phyloP scores from a whole-genome alignment of 2,797 vertebrate genomes.

The Syngnathus rostellatus region DNA sequence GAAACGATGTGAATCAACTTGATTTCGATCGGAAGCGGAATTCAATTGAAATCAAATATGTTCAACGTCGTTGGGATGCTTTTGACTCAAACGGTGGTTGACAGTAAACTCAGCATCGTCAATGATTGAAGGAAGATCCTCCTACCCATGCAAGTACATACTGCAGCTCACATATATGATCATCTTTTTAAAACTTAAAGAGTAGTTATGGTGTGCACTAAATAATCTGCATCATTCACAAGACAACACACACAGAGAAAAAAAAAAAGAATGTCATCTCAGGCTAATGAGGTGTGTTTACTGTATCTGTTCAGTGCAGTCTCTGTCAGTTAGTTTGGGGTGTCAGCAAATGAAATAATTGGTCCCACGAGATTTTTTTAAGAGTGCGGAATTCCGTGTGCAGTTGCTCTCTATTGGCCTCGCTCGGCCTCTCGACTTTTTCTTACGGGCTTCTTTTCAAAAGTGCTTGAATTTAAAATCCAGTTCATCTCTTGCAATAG shows the following conservation, averaged over 20 bases:
- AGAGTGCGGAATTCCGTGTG: slow-evolving; percentile 27
- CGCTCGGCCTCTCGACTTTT: slow-evolving; percentile 25
- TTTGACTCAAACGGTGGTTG: too few species aligned
- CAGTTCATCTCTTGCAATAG: background rate
- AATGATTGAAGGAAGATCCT: background rate
- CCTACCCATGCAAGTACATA: too few species aligned
- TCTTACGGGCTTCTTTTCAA: background rate
- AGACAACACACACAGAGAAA: slow-evolving; percentile 2
- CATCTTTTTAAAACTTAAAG: background rate
- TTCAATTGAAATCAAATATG: too few species aligned
- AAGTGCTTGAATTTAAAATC: background rate
- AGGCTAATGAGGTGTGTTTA: slow-evolving; percentile 40
- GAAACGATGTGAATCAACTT: too few species aligned
- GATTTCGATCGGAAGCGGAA: too few species aligned
- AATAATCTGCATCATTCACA: slow-evolving; percentile 12
- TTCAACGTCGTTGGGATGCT: too few species aligned
- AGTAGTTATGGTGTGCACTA: background rate
- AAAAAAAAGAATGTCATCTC: slow-evolving; percentile 6
- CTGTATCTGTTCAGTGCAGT: slow-evolving; percentile 4
- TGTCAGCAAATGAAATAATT: slow-evolving; percentile 59
- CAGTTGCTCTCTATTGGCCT: slow-evolving; percentile 23
- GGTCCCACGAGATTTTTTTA: slow-evolving; percentile 48
- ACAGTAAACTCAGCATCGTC: too few species aligned
- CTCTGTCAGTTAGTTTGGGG: slow-evolving; percentile 39
- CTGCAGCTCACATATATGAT: too few species aligned